Evolutionary conservation across 2,888 invertebrate genomes (phyloP), one percentile per base, ranked within the genome.

Genomic region (Cantharis rufa): DNA sequence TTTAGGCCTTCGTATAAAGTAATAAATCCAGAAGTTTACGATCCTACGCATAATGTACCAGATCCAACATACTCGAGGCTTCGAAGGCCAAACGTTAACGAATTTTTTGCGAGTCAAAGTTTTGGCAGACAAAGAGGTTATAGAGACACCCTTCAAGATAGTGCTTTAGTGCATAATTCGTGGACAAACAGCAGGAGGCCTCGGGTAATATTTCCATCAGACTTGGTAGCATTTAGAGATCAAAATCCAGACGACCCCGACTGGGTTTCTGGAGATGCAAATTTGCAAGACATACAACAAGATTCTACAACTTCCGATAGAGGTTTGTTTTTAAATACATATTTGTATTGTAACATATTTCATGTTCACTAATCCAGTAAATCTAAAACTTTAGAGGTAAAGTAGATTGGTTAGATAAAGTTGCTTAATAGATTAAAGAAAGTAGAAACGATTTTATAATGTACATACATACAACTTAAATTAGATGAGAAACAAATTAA

Each of bases 271-370:
- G 82, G 81, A 7, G 85, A 84, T 80, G 80, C 79, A 15, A 90
- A 89, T 78, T 86, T 93, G 64, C 94, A 94, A 88, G 93, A 94
- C 83, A 88, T 88, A n/a, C 88, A 88, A 80, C 85, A 84, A 79
- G 78, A 76, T 69, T 81, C 84, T 74, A 86, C 84, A 74, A 91
- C 91, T 82, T 90, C 92, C 80, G 93, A 93, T 83, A 90, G 93
- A 90, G 93, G 93, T 93, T 88, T 90, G 92, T 88, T 68, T 69
- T n/a, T n/a, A n/a, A n/a, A n/a, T n/a, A n/a, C n/a, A n/a, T n/a
- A n/a, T 5, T 48, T 48, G 5, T 5, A n/a, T n/a, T 48, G 9
- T n/a, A 48, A 48, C 2, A 48, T 48, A 48, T n/a, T 48, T 48
- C n/a, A 7, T 48, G 48, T 48, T n/a, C n/a, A 48, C 48, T 48